Conservation (phyloP, 2,113 vertebrate species). For the Ibidorhyncha struthersii region DNA sequence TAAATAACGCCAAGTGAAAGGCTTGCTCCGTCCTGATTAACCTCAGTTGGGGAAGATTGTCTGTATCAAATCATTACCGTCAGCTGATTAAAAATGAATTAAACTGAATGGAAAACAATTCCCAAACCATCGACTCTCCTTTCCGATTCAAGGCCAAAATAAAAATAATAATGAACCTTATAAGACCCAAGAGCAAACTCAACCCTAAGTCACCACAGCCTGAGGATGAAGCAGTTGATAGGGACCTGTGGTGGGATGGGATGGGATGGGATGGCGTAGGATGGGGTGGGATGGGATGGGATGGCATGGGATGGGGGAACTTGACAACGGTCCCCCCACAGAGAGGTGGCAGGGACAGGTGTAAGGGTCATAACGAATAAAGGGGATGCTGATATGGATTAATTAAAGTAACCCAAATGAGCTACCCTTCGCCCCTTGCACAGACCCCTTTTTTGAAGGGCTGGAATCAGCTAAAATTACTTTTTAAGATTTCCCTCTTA, state of each 20-base stretch:
- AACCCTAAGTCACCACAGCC: background rate
- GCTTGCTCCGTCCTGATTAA: slow-evolving; percentile 73
- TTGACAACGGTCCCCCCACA: accelerated
- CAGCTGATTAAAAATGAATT: slow-evolving; percentile 80
- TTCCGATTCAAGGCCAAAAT: background rate
- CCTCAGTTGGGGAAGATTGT: slow-evolving; percentile 69
- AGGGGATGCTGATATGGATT: background rate
- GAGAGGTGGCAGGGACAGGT: background rate
- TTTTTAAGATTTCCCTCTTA: background rate
- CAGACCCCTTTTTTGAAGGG: background rate
- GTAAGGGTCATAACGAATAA: background rate
- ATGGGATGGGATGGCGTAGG: background rate
- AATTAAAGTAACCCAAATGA: background rate
- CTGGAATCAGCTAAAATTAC: background rate
- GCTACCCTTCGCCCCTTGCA: accelerated
- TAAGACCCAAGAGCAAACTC: background rate
- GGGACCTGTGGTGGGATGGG: background rate
- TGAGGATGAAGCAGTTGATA: background rate
- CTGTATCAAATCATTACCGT: slow-evolving; percentile 71
- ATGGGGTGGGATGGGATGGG: background rate
- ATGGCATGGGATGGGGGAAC: background rate
- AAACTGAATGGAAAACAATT: slow-evolving; percentile 63
- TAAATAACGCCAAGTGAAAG: slow-evolving; percentile 73
- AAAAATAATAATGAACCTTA: background rate
- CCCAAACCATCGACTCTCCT: background rate